These are phyloP conservation scores for Pogonophryne albipinna DNA, from an alignment of 2,797 vertebrate species.

Conservation along the genomic window DNA sequence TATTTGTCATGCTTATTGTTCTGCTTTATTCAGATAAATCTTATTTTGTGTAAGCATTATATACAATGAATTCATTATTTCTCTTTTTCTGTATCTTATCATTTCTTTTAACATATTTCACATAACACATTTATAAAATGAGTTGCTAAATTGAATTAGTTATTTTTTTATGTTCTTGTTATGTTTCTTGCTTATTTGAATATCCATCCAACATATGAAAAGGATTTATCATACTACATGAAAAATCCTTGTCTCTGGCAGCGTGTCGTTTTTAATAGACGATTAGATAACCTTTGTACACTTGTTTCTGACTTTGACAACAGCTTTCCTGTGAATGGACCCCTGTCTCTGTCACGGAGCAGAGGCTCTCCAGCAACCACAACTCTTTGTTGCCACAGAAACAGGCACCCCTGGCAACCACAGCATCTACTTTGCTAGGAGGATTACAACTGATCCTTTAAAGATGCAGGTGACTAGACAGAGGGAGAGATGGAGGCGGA, in stretches of 20 bases:
- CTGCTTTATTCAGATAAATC: background rate
- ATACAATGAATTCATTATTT: background rate
- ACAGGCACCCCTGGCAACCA: constrained; percentile 55
- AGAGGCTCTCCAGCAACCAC: constrained; percentile 10
- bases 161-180: background rate
- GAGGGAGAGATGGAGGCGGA: constrained; percentile 7
- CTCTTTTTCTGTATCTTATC: background rate
- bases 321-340: constrained; percentile 1
- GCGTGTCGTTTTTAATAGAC: background rate
- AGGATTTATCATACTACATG: background rate
- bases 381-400: constrained; percentile 52
- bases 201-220: background rate
- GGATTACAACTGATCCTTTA: constrained; percentile 73
- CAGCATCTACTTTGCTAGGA: constrained; percentile 47
- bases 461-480: constrained; percentile 76
- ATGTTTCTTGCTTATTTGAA: background rate
- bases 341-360: background rate
- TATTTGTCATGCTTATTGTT: background rate
- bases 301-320: constrained; percentile 16
- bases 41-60: background rate
- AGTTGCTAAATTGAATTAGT: background rate
- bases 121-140: background rate
- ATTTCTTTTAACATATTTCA: background rate
- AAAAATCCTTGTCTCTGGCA: background rate
- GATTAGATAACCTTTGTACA: background rate